A percentile compares a stretch with the other conserved stretches of the same genome.
Conservation (phyloP, 2,113 vertebrate genomes). For the Chaenocephalus aceratus region DNA sequence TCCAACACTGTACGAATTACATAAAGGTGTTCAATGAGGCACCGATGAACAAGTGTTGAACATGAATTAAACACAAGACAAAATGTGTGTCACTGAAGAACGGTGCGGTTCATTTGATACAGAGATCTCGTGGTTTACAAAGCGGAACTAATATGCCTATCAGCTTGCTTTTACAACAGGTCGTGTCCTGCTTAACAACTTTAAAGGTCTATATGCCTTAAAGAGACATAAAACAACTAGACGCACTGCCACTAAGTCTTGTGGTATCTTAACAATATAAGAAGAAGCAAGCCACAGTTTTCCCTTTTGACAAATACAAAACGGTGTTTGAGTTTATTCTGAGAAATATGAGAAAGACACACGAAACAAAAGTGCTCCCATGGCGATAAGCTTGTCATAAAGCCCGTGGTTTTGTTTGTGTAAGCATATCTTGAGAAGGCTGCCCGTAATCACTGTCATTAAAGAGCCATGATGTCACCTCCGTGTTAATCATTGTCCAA, state of each 20-base stretch:
- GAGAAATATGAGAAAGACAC: neutral
- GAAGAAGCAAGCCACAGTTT: neutral
- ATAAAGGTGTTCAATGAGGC: neutral
- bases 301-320: neutral
- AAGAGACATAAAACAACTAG: conserved; percentile 5
- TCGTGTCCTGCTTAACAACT: conserved; percentile 7
- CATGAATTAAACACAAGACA: no score
- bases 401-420: conserved; percentile 14
- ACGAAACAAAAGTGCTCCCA: neutral
- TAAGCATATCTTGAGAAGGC: conserved; percentile 32
- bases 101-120: neutral
- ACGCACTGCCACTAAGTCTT: neutral
- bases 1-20: neutral
- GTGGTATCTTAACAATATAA: neutral
- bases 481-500: conserved; percentile 58
- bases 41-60: neutral
- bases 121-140: neutral
- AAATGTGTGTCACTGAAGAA: neutral
- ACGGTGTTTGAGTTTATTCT: no score
- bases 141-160: neutral
- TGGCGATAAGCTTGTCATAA: neutral
- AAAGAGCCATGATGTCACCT: conserved; percentile 62
- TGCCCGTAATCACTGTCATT: conserved; percentile 43
- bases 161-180: no score
- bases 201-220: neutral